Conservation (phyloP, 2,113 vertebrate genomes). For the Lethenteron camtschaticum region DNA sequence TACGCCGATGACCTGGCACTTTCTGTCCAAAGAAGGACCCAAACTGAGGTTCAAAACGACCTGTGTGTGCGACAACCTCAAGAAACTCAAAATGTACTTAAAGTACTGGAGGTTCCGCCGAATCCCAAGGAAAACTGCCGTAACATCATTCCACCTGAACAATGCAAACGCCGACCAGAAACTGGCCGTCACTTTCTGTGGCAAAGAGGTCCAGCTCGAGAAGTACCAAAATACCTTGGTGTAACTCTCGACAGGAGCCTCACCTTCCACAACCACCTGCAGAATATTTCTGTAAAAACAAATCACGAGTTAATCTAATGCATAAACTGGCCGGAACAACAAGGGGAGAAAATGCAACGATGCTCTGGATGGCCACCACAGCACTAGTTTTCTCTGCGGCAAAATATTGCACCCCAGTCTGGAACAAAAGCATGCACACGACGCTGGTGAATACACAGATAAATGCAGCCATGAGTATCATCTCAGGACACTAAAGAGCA, state of each 20-base stretch:
- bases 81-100: neutral
- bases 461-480: neutral
- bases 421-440: neutral
- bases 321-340: neutral
- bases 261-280: neutral
- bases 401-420: neutral
- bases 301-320: constrained; percentile 1
- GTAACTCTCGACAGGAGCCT: constrained; percentile 2
- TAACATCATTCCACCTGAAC: neutral
- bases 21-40: neutral
- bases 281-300: neutral
- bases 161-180: neutral
- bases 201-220: neutral
- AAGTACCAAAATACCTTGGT: neutral
- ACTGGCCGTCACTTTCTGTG: neutral
- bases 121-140: neutral
- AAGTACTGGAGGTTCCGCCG: neutral
- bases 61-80: neutral
- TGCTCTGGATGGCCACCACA: neutral
- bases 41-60: neutral
- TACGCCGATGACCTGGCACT: neutral
- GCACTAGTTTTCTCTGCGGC: neutral
- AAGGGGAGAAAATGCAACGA: neutral
- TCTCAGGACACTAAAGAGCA: neutral
- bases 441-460: neutral